Percentiles rank a stretch among this genome's conserved stretches.
These are phyloP conservation scores for Folsomia candida DNA, from an alignment of 2,888 invertebrate genomes.

Conservation along the genomic window DNA sequence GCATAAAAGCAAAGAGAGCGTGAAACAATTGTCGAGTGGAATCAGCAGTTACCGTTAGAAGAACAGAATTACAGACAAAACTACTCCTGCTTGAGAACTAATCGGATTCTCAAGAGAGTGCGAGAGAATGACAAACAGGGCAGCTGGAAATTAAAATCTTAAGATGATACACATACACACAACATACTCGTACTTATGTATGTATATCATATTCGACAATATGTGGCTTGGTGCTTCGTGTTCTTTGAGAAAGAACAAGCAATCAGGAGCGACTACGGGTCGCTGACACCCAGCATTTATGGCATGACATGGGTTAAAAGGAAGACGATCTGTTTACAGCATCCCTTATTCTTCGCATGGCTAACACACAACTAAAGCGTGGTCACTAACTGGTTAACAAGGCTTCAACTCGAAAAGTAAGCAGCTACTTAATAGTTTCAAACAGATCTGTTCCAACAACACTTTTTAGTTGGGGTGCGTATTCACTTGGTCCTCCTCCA, in stretches of 20 bases:
- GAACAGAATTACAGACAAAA: background rate
- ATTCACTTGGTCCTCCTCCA: too few relatives aligned
- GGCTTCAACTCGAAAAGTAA: background rate
- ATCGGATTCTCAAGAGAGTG: background rate
- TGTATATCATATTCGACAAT: background rate
- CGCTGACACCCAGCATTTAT: conserved; percentile 18
- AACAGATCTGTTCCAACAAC: background rate
- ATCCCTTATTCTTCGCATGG: conserved; percentile 2
- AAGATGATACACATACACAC: background rate
- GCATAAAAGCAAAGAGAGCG: conserved; percentile 19
- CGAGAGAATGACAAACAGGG: background rate
- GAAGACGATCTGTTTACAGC: conserved; percentile 19
- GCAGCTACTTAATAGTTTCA: background rate
- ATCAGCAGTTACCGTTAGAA: background rate
- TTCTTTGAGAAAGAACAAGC: conserved; percentile 16
- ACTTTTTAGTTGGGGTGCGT: too few relatives aligned
- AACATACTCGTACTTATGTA: background rate
- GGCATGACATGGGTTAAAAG: conserved; percentile 18
- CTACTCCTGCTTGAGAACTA: background rate
- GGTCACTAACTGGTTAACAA: background rate
- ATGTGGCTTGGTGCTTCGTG: too few relatives aligned
- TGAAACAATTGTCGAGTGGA: conserved; percentile 10
- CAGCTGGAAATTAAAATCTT: background rate
- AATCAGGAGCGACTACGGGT: conserved; percentile 14
- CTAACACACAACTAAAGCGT: background rate